Conservation (phyloP, 2,888 invertebrate species). For the Lutraria lutraria region DNA sequence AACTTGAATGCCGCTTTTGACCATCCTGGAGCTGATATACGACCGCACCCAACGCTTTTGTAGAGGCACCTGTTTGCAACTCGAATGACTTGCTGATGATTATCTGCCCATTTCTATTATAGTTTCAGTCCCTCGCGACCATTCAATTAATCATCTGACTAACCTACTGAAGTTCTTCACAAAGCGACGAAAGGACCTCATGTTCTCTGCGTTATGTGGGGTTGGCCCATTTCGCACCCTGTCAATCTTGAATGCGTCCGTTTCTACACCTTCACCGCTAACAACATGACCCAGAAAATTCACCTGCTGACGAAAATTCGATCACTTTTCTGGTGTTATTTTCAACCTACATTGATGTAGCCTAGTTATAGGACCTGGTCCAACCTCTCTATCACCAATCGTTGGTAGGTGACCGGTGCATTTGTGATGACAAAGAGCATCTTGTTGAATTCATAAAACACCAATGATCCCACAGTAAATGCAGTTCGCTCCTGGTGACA, state of each 20-base stretch:
- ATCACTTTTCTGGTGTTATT: conserved; percentile 62
- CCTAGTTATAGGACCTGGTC: conserved; percentile 56
- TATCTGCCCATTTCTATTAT: conserved; percentile 47
- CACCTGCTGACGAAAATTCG: conserved; percentile 44
- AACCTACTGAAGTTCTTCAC: conserved; percentile 57
- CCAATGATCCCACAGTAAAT: conserved; percentile 66
- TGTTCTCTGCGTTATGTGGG: no score
- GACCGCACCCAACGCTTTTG: conserved; percentile 58
- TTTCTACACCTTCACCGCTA: conserved; percentile 63
- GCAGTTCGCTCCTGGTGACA: conserved; percentile 62
- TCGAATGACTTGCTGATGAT: conserved; percentile 49
- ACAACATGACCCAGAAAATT: conserved; percentile 60
- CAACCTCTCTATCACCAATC: conserved; percentile 60
- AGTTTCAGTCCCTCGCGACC: neutral
- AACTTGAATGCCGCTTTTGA: conserved; percentile 56
- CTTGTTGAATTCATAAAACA: conserved; percentile 58
- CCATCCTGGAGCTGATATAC: conserved; percentile 60
- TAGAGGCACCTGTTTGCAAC: conserved; percentile 59
- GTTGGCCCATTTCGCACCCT: conserved; percentile 57
- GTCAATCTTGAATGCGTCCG: conserved; percentile 47
- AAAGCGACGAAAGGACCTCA: conserved; percentile 61
- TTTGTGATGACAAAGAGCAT: conserved; percentile 64
- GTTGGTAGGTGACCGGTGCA: conserved; percentile 61
- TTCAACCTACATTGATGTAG: conserved; percentile 69
- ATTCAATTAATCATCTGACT: conserved; percentile 53